A percentile compares a stretch with the other conserved stretches of the same genome.
Conservation (phyloP, 2,797 vertebrate genomes). For the Glyptemys insculpta region DNA sequence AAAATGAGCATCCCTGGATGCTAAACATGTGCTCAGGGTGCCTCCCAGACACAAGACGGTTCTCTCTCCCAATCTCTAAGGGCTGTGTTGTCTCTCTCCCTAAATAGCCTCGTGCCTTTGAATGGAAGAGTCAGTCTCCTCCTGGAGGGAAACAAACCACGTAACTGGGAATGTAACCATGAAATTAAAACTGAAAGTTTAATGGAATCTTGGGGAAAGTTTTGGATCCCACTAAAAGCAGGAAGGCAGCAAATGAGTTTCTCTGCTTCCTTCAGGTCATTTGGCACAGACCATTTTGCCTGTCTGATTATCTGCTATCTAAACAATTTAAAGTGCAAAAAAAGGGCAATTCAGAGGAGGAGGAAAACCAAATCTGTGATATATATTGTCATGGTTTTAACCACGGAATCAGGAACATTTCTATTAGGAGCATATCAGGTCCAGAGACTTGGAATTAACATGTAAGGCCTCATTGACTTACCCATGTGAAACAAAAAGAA, state of each 20-base stretch:
- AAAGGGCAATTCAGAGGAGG: not conserved
- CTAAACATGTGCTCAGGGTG: too few relatives aligned
- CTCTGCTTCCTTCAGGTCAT: constrained; percentile 35
- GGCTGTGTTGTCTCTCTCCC: not conserved
- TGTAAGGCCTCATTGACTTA: not conserved
- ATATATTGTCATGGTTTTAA: not conserved
- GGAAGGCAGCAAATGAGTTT: constrained; percentile 54
- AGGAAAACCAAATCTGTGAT: constrained; percentile 20
- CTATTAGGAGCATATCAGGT: not conserved
- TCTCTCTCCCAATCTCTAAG: too few relatives aligned
- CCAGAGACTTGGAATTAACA: not conserved
- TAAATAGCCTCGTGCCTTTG: not conserved
- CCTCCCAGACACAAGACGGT: too few relatives aligned
- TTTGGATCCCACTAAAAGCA: constrained; percentile 13
- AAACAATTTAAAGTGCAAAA: constrained; percentile 50
- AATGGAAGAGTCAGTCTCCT: not conserved
- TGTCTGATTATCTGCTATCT: constrained; percentile 54
- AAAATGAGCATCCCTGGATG: too few relatives aligned
- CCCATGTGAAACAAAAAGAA: too few relatives aligned
- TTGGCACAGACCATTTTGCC: constrained; percentile 48
- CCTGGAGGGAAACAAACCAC: constrained; percentile 48
- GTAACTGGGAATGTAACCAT: constrained; percentile 43
- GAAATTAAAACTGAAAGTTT: constrained; percentile 61
- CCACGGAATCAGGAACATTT: not conserved
- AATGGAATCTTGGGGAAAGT: constrained; percentile 36